Percentiles rank a stretch among this genome's conserved stretches.
Evolutionary conservation across 1,140 invertebrate species (phyloP).

Genomic region (Acyrthosiphon pisum): DNA sequence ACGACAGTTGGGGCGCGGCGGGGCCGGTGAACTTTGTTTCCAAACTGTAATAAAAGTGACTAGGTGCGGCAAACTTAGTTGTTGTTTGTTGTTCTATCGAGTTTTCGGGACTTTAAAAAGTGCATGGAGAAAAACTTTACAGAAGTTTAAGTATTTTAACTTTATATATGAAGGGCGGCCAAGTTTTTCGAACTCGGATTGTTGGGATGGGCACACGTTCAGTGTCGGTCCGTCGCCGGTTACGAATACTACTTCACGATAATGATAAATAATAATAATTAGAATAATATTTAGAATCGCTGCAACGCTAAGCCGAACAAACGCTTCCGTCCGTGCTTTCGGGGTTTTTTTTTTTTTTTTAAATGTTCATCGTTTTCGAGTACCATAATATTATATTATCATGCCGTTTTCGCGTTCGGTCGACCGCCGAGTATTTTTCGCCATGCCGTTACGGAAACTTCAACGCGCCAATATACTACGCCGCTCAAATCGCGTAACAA

Average conservation of each 20-base stretch:
- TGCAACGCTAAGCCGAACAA: background rate
- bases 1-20: background rate
- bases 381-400: background rate
- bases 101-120: constrained; percentile 56
- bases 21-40: constrained; percentile 54
- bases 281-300: background rate
- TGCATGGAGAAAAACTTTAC: constrained; percentile 49
- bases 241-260: background rate
- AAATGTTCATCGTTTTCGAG: background rate
- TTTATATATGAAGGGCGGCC: background rate
- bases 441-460: constrained; percentile 52
- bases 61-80: constrained; percentile 55
- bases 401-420: background rate
- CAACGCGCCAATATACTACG: constrained; percentile 21
- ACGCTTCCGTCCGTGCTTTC: background rate
- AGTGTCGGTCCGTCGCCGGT: constrained; percentile 40
- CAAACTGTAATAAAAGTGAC: constrained; percentile 57
- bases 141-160: constrained; percentile 42
- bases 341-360: background rate
- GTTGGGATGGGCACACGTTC: constrained; percentile 10
- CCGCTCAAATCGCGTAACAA: background rate
- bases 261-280: background rate
- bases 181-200: constrained; percentile 37
- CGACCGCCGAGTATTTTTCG: background rate
- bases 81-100: constrained; percentile 55